phyloP scores from a whole-genome alignment of 1,140 invertebrate genomes.

The Panagrolaimus sp. region DNA sequence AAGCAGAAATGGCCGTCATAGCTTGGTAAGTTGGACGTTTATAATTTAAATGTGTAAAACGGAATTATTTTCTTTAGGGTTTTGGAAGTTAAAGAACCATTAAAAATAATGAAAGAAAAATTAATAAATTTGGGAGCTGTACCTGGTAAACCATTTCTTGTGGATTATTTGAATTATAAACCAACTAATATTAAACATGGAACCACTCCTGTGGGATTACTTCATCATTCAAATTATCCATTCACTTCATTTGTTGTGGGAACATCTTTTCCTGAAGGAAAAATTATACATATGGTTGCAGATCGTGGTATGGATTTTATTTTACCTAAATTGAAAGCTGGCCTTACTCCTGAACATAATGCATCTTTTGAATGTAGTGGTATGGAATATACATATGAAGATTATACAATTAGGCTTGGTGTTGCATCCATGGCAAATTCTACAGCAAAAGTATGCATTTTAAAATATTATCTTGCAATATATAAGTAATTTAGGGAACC shows the following conservation, averaged over 20 bases:
- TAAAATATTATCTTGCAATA: neutral
- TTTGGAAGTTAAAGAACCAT: no score
- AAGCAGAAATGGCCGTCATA: no score
- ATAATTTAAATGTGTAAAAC: no score
- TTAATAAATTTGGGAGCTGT: no score
- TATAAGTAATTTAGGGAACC: neutral
- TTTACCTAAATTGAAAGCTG: neutral
- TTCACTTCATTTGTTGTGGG: neutral
- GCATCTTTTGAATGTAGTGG: constrained; percentile 1
- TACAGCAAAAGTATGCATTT: neutral
- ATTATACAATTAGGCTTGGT: neutral
- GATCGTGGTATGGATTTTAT: constrained; percentile 15
- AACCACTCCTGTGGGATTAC: neutral
- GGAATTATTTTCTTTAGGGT: no score
- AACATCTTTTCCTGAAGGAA: neutral
- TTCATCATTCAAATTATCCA: constrained; percentile 3
- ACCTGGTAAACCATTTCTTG: neutral
- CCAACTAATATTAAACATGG: neutral
- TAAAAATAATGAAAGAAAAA: no score
- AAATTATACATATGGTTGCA: neutral
- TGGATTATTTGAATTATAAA: neutral
- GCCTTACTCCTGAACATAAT: neutral
- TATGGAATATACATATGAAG: neutral
- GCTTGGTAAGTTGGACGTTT: no score
- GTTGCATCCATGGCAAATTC: constrained; percentile 14